Base-by-base conservation (phyloP, 2,888 invertebrate species). In the Volucella zonaria region DNA sequence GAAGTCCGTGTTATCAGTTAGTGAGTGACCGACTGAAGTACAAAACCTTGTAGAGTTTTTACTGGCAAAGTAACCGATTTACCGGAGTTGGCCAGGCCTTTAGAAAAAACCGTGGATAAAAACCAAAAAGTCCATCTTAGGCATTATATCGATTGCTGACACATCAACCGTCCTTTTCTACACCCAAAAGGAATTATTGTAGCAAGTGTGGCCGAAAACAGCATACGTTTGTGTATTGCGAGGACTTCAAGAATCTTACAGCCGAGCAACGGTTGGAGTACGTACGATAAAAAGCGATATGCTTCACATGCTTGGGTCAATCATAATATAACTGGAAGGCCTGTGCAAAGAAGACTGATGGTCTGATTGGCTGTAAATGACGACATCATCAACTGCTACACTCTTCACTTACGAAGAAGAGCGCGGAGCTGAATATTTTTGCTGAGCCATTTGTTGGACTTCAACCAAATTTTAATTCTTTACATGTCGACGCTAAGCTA, bases 401-500 rank as follows among this genome's bases (percentile, higher is more conserved):
- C n/a, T n/a, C 2, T 2, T n/a, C 58, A 10, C 42, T 58, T 14
- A 15, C 10, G 8, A 42, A 59, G 42, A 12, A 59, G 6, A 59
- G 14, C 18, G 18, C 18, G 18, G 3, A 11, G 14, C 43, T 71
- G 31, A 71, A 31, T n/a, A 12, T 38, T 42, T 3, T 23, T 3
- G 40, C 58, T 42, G 58, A 40, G 3, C n/a, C n/a, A n/a, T n/a
- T n/a, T n/a, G n/a, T n/a, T n/a, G n/a, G n/a, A n/a, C n/a, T n/a
- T n/a, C n/a, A n/a, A n/a, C n/a, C n/a, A n/a, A n/a, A n/a, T n/a
- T n/a, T n/a, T n/a, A n/a, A n/a, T n/a, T n/a, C n/a, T n/a, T n/a
- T n/a, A n/a, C 49, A 49, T 12, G 58, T 42, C 18, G 47, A 58
- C 31, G 54, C 73, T 52, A 10, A 52, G n/a, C n/a, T n/a, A 14